Percentiles rank a stretch among this genome's conserved stretches.
These are phyloP conservation scores for Halisarca cf. caerulea DNA, from an alignment of 37 sponge, comb jelly and placozoan species.

Conservation along the genomic window DNA sequence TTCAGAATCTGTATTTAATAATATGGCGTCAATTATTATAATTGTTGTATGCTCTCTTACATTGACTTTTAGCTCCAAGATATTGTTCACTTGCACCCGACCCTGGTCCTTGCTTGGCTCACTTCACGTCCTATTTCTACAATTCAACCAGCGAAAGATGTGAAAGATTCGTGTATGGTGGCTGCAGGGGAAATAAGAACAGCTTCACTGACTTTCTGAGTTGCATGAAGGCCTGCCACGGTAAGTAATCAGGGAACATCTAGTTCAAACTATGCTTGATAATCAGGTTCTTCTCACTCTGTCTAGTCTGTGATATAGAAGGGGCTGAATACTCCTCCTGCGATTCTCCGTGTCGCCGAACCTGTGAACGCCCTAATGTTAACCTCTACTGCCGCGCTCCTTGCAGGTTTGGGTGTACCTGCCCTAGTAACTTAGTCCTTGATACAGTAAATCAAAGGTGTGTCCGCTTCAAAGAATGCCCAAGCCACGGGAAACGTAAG, in stretches of 20 bases:
- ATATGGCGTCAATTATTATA: too few species aligned
- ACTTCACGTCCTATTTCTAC: not conserved
- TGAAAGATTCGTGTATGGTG: not conserved
- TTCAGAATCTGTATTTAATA: too few species aligned
- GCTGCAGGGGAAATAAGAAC: slow-evolving; percentile 9
- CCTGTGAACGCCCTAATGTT: not conserved
- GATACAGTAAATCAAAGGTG: not conserved
- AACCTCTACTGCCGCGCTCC: not conserved
- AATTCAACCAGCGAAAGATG: slow-evolving; percentile 3
- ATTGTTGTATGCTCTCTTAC: too few species aligned
- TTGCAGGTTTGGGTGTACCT: not conserved
- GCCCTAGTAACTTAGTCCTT: not conserved
- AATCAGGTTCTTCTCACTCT: too few species aligned
- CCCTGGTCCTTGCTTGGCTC: not conserved
- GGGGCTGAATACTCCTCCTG: too few species aligned
- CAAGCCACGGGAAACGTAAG: too few species aligned
- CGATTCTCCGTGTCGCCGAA: not conserved
- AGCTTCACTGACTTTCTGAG: not conserved
- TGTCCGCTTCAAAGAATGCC: not conserved
- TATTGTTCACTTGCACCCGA: not conserved
- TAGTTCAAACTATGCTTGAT: not conserved
- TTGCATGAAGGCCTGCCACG: not conserved
- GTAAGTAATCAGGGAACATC: not conserved
- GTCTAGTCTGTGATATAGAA: too few species aligned
- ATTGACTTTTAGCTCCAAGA: too few species aligned